phyloP scores from a whole-genome alignment of 2,113 vertebrate species.

The Neodon shergylaensis region DNA sequence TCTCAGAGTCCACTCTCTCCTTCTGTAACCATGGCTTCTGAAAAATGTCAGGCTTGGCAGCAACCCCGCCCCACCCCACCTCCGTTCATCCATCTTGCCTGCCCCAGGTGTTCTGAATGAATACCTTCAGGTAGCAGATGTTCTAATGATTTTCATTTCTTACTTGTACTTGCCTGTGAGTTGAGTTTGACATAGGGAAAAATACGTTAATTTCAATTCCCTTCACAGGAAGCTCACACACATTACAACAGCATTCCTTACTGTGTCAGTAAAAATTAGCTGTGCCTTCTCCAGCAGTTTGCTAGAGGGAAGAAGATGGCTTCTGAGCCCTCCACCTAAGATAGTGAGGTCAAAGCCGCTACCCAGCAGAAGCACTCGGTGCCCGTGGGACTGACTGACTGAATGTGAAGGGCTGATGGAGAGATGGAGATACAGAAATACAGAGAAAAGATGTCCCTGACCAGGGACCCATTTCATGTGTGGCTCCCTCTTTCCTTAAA shows the following conservation, averaged over 20 bases:
- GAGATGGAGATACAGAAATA: not conserved
- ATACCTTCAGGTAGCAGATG: not conserved
- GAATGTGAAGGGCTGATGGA: not conserved
- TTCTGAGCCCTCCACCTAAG: not conserved
- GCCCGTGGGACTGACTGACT: not conserved
- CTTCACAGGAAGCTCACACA: not conserved
- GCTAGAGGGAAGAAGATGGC: not conserved
- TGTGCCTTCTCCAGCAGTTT: not conserved
- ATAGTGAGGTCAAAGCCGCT: not conserved
- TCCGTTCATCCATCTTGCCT: not conserved
- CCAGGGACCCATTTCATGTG: not conserved
- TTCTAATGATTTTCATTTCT: conserved; percentile 46
- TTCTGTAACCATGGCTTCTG: no score
- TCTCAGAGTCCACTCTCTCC: no score
- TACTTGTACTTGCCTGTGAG: not conserved
- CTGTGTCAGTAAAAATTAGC: not conserved
- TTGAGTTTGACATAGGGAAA: conserved; percentile 9
- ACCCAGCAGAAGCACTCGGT: not conserved
- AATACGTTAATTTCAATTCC: not conserved
- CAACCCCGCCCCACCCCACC: no score
- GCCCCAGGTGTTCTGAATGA: not conserved
- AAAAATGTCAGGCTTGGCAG: not conserved
- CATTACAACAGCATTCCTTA: not conserved
- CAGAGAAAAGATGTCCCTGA: not conserved
- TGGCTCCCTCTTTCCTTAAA: conserved; percentile 7